These are phyloP conservation scores for Gonatopus flavifemur DNA, from an alignment of 1,140 invertebrate species.

Conservation along the genomic window DNA sequence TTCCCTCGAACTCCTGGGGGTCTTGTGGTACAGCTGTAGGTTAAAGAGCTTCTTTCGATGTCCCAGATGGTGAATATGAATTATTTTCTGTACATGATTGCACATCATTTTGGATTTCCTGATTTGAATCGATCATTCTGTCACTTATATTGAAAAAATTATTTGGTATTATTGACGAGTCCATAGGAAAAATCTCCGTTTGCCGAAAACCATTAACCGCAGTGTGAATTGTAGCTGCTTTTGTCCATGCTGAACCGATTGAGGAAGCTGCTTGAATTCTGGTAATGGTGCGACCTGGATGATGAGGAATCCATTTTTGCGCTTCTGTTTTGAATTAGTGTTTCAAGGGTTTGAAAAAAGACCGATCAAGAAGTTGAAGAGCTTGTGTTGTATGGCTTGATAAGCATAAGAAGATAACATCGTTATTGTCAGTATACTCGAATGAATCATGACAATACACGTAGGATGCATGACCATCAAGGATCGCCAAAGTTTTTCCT, in stretches of 20 bases:
- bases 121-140: too few species aligned
- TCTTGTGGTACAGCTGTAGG: too few species aligned
- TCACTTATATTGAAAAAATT: too few species aligned
- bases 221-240: constrained; percentile 15
- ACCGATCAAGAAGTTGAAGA: constrained; percentile 42
- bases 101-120: too few species aligned
- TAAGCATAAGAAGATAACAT: constrained; percentile 44
- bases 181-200: too few species aligned
- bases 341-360: constrained; percentile 40
- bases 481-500: constrained; percentile 44
- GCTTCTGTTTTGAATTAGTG: constrained; percentile 13
- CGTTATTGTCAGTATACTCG: constrained; percentile 39
- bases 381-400: constrained; percentile 46
- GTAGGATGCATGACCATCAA: constrained; percentile 51
- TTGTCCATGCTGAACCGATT: constrained; percentile 17
- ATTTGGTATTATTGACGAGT: too few species aligned
- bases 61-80: too few species aligned
- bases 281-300: constrained; percentile 13
- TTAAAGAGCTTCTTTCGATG: too few species aligned
- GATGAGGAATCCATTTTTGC: constrained; percentile 9
- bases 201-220: too few species aligned
- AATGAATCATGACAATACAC: constrained; percentile 32
- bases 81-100: too few species aligned
- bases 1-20: too few species aligned
- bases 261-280: constrained; percentile 11